phyloP scores from a whole-genome alignment of 2,113 vertebrate genomes.

The Hydropotes inermis region DNA sequence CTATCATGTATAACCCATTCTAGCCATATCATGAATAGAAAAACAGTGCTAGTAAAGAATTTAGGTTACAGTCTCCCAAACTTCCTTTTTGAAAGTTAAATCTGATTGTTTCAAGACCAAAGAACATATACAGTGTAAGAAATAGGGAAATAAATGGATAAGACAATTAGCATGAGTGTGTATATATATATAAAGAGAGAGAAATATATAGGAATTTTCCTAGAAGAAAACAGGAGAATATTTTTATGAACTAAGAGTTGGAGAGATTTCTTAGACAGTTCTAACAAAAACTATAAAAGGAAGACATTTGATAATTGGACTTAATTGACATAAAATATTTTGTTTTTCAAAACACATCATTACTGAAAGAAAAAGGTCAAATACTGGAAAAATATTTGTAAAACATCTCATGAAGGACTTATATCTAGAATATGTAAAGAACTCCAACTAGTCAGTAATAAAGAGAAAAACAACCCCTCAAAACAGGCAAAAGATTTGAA shows the following conservation, averaged over 20 bases:
- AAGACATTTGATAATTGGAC: neutral
- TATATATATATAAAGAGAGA: accelerated
- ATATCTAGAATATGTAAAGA: neutral
- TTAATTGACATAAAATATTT: neutral
- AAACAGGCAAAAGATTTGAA: neutral
- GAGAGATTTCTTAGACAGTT: neutral
- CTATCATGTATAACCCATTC: neutral
- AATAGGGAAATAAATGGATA: neutral
- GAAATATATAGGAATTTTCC: neutral
- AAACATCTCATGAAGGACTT: neutral
- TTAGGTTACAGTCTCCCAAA: neutral
- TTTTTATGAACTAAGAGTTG: neutral
- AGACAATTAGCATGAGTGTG: neutral
- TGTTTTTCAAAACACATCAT: neutral
- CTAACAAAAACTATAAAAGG: neutral
- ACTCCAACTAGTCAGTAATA: neutral
- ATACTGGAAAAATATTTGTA: neutral
- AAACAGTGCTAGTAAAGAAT: neutral
- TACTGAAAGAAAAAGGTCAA: neutral
- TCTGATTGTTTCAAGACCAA: neutral
- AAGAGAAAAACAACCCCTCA: neutral
- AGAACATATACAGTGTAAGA: neutral
- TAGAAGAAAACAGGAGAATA: neutral
- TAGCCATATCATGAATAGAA: neutral
- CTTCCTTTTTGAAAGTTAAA: neutral